Evolutionary conservation across 1,140 invertebrate genomes (phyloP).

Genomic region (Ips nitidus): DNA sequence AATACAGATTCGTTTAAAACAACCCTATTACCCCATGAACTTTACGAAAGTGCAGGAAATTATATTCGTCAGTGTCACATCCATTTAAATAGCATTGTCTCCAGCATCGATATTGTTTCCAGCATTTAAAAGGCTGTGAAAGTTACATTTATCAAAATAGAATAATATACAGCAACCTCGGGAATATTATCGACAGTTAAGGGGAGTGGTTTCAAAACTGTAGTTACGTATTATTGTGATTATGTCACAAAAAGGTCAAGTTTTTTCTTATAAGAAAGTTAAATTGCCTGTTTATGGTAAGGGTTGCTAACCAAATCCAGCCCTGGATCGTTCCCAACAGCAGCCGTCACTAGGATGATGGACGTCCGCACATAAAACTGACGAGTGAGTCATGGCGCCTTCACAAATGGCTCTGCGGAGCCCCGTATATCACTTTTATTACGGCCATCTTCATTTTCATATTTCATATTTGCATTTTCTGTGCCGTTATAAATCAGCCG

Average conservation of each 20-base stretch:
- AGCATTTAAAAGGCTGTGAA: slow-evolving; percentile 7
- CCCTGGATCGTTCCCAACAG: slow-evolving; percentile 40
- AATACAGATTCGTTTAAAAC: background rate
- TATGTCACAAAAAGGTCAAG: no score
- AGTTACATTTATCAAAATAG: slow-evolving; percentile 7
- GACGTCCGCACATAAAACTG: slow-evolving; percentile 65
- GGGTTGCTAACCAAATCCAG: slow-evolving; percentile 3
- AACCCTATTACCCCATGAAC: slow-evolving; percentile 13
- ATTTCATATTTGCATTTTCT: slow-evolving; percentile 76
- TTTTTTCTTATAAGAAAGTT: no score
- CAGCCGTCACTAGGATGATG: slow-evolving; percentile 65
- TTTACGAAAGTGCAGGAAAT: slow-evolving; percentile 15
- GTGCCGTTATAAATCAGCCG: slow-evolving; percentile 65
- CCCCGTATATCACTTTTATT: slow-evolving; percentile 78
- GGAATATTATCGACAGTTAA: slow-evolving; percentile 1
- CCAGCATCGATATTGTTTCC: slow-evolving; percentile 1
- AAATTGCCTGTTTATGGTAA: no score
- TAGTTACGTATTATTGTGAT: no score
- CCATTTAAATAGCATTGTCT: slow-evolving; percentile 18
- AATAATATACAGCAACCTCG: background rate
- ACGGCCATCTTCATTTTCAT: slow-evolving; percentile 79
- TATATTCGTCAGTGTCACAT: slow-evolving; percentile 21
- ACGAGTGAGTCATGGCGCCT: slow-evolving; percentile 64
- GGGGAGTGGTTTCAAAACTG: background rate
- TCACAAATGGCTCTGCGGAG: slow-evolving; percentile 73